Percentiles rank a stretch among this genome's conserved stretches.
phyloP scores from a whole-genome alignment of 2,797 vertebrate genomes.

The Pipistrellus nathusii region DNA sequence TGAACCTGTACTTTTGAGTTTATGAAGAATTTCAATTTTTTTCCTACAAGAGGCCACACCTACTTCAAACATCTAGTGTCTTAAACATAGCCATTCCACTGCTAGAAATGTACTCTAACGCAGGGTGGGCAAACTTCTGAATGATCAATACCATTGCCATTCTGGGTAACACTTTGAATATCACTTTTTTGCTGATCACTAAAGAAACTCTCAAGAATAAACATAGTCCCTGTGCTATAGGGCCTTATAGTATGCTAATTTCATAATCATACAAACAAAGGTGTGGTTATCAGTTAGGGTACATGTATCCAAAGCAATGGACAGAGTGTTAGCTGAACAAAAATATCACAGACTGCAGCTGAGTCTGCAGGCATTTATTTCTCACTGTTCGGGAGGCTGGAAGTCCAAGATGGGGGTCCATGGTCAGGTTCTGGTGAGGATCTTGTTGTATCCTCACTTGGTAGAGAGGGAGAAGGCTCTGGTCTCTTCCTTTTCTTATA shows the following conservation, averaged over 20 bases:
- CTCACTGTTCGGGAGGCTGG: background rate
- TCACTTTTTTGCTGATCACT: background rate
- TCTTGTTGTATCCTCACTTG: no score
- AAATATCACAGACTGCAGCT: background rate
- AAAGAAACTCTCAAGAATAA: background rate
- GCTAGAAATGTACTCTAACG: background rate
- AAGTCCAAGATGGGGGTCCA: background rate
- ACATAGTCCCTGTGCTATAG: background rate
- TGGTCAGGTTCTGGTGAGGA: background rate
- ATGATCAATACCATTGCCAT: accelerated
- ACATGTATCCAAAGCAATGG: background rate
- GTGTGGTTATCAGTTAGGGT: no score
- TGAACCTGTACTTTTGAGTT: background rate
- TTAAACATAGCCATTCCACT: background rate
- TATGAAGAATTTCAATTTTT: background rate
- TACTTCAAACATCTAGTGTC: background rate
- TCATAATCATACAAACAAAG: background rate
- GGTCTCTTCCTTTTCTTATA: background rate
- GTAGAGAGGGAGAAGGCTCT: no score
- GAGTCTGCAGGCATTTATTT: background rate
- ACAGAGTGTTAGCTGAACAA: background rate
- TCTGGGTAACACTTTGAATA: background rate
- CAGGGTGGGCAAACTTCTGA: background rate
- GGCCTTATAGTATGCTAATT: background rate
- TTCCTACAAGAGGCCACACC: background rate